phyloP scores from a whole-genome alignment of 2,113 vertebrate species.

The Heterotis niloticus region DNA sequence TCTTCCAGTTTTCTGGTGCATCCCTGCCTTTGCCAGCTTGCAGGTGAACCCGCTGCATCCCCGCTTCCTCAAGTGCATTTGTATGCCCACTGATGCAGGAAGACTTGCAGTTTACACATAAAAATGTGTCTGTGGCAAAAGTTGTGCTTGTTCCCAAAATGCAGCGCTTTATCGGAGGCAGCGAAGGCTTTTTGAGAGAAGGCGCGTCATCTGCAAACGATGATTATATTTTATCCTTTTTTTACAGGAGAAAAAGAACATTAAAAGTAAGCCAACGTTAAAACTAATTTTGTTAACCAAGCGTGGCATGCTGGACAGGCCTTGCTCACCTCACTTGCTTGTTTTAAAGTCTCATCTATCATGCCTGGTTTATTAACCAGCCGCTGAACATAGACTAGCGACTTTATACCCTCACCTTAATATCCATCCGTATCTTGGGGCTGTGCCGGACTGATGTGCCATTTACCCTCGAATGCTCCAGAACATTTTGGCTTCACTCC shows the following conservation, averaged over 20 bases:
- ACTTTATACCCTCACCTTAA: background rate
- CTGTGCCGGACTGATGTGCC: background rate
- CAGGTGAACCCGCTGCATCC: background rate
- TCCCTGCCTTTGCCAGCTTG: conserved; percentile 29
- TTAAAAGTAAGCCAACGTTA: conserved; percentile 75
- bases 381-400: conserved; percentile 45
- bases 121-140: conserved; percentile 33
- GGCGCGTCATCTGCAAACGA: conserved; percentile 42
- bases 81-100: conserved; percentile 39
- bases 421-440: background rate
- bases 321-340: conserved; percentile 61
- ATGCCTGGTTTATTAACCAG: conserved; percentile 54
- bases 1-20: conserved; percentile 31
- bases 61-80: background rate
- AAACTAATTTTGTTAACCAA: conserved; percentile 53
- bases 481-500: conserved; percentile 1
- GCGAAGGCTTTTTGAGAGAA: conserved; percentile 36
- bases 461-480: background rate
- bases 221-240: conserved; percentile 70
- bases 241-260: conserved; percentile 80
- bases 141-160: conserved; percentile 28
- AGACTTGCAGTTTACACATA: conserved; percentile 8
- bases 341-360: conserved; percentile 55
- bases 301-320: conserved; percentile 66
- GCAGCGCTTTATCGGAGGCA: conserved; percentile 35